These are phyloP conservation scores for Theocolax elegans DNA, from an alignment of 1,140 invertebrate genomes.

Conservation along the genomic window DNA sequence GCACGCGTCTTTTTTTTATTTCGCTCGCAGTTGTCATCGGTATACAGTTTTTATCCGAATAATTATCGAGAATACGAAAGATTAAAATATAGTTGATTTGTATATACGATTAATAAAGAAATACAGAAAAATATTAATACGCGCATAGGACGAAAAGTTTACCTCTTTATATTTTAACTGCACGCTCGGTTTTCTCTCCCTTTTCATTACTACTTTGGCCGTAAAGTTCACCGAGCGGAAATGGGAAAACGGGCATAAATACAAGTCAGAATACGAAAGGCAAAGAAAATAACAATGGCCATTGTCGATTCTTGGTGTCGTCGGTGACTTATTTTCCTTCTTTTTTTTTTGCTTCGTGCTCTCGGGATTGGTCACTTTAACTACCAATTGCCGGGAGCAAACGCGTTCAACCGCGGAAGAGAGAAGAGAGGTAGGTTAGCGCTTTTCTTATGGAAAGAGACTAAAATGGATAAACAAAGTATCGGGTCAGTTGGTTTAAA, in stretches of 20 bases:
- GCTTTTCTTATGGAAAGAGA: not conserved
- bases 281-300: not conserved
- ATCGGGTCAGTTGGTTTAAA: not conserved
- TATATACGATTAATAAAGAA: too few relatives aligned
- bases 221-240: not conserved
- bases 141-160: too few relatives aligned
- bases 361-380: conserved; percentile 1
- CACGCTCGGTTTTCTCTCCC: not conserved
- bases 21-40: too few relatives aligned
- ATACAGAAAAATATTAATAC: too few relatives aligned
- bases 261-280: not conserved
- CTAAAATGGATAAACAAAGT: conserved; percentile 4
- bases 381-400: not conserved
- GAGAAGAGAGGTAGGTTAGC: not conserved
- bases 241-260: not conserved
- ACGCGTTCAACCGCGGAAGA: not conserved
- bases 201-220: not conserved
- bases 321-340: not conserved
- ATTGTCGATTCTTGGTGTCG: not conserved
- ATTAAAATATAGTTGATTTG: too few relatives aligned
- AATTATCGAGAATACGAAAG: too few relatives aligned
- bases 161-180: too few relatives aligned
- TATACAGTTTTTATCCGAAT: too few relatives aligned
- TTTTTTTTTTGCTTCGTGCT: not conserved
- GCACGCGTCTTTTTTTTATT: too few relatives aligned